Base-by-base conservation (phyloP, 2,888 invertebrate genomes). In the Megastigmus dorsalis region DNA sequence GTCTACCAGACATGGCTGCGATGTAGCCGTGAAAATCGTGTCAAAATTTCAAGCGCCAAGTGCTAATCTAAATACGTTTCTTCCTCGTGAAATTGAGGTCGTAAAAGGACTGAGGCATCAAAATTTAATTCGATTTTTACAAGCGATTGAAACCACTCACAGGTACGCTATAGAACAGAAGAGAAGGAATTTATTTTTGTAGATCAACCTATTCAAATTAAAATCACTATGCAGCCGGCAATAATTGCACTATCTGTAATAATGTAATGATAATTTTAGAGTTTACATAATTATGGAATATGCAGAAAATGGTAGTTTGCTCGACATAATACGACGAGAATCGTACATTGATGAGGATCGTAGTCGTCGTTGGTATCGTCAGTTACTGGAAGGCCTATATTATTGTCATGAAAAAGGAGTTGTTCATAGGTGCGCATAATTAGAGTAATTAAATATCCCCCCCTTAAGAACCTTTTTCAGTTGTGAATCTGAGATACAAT, bases 251-350 rank as follows among this genome's bases (percentile, higher is more conserved):
- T n/a, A n/a, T n/a, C n/a, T n/a, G n/a, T n/a, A n/a, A n/a, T n/a
- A n/a, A n/a, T 54, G n/a, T 30, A 38, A 52, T 36, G 18, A 6
- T 41, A 20, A 38, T 59, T 67, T 28, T 26, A 94, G 95, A 82
- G 94, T 95, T 3, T 95, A 95, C 83, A 93, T 95, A 79, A 93
- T 95, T 38, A 95, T 95, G 95, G 95, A 95, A 86, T 93, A 92
- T 82, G 95, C 95, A 1, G 92, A 93, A 82, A 94, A 94, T 80
- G 95, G 95, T 9, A 95, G 94, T 79, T 89, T 95, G 20, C 88
- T 95, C 70, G 95, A 95, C 78, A 91, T 93, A 67, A 94, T 95
- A 77, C 90, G 94, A 41, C 92, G 91, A 75, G 93, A 95, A 78
- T 91, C 91, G 77, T 91, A 90, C 82, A 92, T 95, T 50, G 93